Conservation (phyloP, 1,140 invertebrate species). For the Aleiodes sp. region DNA sequence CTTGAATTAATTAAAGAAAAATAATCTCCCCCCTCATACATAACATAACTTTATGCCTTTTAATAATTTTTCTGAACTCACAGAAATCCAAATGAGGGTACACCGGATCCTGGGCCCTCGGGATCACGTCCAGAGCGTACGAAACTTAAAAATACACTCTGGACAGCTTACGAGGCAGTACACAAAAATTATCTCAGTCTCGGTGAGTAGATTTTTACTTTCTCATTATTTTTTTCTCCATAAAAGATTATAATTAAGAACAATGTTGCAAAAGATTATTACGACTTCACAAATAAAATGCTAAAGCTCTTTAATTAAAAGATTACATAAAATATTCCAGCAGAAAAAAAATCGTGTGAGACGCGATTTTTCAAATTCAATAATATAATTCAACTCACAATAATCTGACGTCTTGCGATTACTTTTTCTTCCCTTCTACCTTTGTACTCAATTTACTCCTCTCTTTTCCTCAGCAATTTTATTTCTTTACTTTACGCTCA, state of each 20-base stretch:
- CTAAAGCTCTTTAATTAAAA: too few species aligned
- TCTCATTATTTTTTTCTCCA: slow-evolving; percentile 8
- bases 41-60: background rate
- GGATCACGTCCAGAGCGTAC: slow-evolving; percentile 77
- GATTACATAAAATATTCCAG: too few species aligned
- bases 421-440: background rate
- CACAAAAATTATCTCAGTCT: slow-evolving; percentile 93
- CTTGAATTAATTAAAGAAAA: background rate
- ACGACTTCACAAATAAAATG: too few species aligned
- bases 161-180: slow-evolving; percentile 90
- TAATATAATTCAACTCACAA: background rate
- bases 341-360: background rate
- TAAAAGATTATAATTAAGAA: too few species aligned
- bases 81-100: slow-evolving; percentile 88
- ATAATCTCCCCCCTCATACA: background rate
- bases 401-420: background rate
- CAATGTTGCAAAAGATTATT: background rate
- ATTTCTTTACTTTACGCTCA: slow-evolving; percentile 13
- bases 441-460: background rate
- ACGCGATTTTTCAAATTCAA: background rate
- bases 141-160: slow-evolving; percentile 85
- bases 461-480: background rate
- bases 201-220: slow-evolving; percentile 66
- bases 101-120: slow-evolving; percentile 73
- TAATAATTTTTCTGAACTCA: slow-evolving; percentile 16